Conservation (phyloP, 2,113 vertebrate species). For the Heterotilapia buettikoferi region DNA sequence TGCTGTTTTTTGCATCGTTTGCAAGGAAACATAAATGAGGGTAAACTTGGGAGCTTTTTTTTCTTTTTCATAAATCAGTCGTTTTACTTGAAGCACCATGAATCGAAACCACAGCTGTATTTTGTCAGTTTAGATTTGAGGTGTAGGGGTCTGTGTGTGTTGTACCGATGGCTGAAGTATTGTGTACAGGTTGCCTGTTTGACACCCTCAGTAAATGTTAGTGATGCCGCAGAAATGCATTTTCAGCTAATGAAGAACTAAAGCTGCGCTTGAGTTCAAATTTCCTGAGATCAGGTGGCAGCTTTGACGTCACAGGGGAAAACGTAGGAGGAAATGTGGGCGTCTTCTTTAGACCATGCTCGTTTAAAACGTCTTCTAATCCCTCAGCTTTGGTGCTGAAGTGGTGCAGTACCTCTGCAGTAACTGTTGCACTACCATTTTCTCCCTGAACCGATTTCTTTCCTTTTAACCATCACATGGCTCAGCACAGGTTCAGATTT, state of each 20-base stretch:
- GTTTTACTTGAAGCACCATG: slow-evolving; percentile 72
- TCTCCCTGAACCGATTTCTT: neutral
- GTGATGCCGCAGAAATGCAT: neutral
- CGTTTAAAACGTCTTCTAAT: neutral
- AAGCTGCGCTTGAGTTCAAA: neutral
- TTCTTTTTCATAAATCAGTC: slow-evolving; percentile 16
- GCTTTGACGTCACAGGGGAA: neutral
- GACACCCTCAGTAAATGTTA: slow-evolving; percentile 61
- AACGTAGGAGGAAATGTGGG: neutral
- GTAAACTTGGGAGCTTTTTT: neutral
- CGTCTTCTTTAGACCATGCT: neutral
- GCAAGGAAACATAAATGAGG: slow-evolving; percentile 1
- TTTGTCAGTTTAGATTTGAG: slow-evolving; percentile 25
- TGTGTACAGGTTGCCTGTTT: slow-evolving; percentile 34
- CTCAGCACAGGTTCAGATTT: neutral
- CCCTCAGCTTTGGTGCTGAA: neutral
- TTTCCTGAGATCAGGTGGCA: neutral
- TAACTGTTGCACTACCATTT: neutral
- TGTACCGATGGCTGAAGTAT: slow-evolving; percentile 48
- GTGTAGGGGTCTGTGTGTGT: neutral
- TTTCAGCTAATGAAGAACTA: neutral
- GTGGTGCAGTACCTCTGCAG: neutral
- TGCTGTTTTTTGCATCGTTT: slow-evolving; percentile 16
- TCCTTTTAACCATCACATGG: neutral
- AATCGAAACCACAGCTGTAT: slow-evolving; percentile 57